phyloP scores from a whole-genome alignment of 2,797 vertebrate species.

The Gymnodraco acuticeps region DNA sequence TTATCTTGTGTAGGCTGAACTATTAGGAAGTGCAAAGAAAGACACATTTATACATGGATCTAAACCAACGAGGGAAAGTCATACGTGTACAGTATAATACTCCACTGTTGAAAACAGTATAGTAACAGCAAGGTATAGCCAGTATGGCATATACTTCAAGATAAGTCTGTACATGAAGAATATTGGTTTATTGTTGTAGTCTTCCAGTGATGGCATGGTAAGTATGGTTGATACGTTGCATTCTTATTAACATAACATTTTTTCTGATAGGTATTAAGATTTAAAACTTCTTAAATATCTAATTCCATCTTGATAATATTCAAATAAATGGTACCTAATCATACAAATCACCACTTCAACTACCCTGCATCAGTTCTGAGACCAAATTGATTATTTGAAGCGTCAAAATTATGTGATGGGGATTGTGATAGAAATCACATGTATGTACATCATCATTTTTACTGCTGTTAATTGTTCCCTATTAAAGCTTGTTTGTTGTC shows the following conservation, averaged over 20 bases:
- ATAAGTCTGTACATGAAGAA: not conserved
- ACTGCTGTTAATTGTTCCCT: not conserved
- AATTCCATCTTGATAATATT: too few relatives aligned
- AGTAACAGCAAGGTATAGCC: not conserved
- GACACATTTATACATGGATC: conserved; percentile 19
- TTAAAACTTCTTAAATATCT: not conserved
- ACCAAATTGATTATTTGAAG: not conserved
- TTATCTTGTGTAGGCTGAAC: conserved; percentile 40
- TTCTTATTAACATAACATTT: not conserved
- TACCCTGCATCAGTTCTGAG: not conserved
- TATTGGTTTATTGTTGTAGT: not conserved
- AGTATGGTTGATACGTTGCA: too few relatives aligned
- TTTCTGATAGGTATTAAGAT: not conserved
- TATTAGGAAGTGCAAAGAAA: conserved; percentile 32
- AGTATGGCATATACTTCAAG: not conserved
- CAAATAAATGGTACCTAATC: too few relatives aligned
- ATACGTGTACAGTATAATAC: conserved; percentile 5
- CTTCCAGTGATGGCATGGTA: not conserved
- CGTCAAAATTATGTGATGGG: not conserved
- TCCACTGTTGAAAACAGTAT: not conserved
- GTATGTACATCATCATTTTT: conserved; percentile 5
- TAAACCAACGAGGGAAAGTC: conserved; percentile 32
- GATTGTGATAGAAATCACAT: not conserved
- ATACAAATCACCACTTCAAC: not conserved
- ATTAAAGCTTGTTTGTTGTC: not conserved